Conservation (phyloP, 2,113 vertebrate genomes). For the Dendrocopos noguchii region DNA sequence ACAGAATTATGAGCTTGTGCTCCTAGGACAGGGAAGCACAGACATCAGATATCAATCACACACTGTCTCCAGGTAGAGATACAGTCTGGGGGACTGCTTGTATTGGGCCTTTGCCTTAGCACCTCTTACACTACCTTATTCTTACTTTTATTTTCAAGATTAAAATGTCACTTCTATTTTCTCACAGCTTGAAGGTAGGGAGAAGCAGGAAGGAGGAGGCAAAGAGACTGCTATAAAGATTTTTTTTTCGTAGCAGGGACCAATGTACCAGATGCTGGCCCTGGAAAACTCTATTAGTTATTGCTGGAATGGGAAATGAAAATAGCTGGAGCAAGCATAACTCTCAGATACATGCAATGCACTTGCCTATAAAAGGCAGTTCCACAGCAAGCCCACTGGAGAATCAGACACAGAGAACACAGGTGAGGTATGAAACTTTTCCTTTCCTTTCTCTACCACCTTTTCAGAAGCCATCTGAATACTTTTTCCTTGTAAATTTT, state of each 20-base stretch:
- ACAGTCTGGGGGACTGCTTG: neutral
- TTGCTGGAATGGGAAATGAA: neutral
- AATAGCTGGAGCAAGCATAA: neutral
- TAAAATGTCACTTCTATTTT: neutral
- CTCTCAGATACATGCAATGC: accelerated
- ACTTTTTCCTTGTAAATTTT: neutral
- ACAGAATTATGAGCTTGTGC: accelerated
- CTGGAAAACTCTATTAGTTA: constrained; percentile 6
- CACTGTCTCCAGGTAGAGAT: neutral
- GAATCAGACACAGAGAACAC: neutral
- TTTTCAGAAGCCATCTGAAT: neutral
- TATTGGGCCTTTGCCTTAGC: neutral
- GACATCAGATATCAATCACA: neutral
- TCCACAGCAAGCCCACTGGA: neutral
- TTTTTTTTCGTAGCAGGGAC: neutral
- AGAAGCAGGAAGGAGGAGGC: neutral
- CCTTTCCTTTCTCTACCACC: neutral
- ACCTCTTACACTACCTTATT: neutral
- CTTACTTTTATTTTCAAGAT: neutral
- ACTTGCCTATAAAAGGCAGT: neutral
- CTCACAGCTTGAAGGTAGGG: neutral
- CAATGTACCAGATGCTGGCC: neutral
- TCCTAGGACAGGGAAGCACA: neutral
- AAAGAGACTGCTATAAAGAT: neutral
- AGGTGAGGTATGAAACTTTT: neutral